Percentiles rank a stretch among this genome's conserved stretches.
phyloP scores from a whole-genome alignment of 2,113 vertebrate genomes.

The Corythoichthys intestinalis region DNA sequence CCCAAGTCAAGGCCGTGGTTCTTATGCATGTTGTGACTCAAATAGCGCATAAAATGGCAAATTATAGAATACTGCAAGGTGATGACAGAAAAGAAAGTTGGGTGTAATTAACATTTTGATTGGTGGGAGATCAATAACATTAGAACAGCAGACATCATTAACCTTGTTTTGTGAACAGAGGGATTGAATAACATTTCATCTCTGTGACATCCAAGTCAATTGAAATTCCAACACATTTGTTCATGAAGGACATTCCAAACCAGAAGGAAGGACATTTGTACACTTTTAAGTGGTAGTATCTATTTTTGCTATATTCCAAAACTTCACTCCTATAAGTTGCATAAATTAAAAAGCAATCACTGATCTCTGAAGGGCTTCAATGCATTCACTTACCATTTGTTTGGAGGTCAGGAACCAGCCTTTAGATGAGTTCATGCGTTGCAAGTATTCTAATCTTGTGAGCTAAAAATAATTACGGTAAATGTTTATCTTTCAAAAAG shows the following conservation, averaged over 20 bases:
- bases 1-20: neutral
- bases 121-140: neutral
- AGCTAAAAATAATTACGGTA: too few species aligned
- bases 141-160: neutral
- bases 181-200: neutral
- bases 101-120: constrained; percentile 1
- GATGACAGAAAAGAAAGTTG: neutral
- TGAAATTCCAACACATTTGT: neutral
- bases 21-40: neutral
- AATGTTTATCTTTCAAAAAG: too few species aligned
- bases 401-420: too few species aligned
- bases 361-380: too few species aligned
- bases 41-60: neutral
- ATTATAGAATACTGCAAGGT: neutral
- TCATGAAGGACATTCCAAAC: neutral
- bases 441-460: too few species aligned
- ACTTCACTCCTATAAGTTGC: too few species aligned
- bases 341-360: too few species aligned
- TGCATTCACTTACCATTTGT: too few species aligned
- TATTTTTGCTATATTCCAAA: too few species aligned
- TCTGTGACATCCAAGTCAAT: neutral
- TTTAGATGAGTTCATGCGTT: too few species aligned
- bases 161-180: constrained; percentile 1
- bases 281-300: too few species aligned
- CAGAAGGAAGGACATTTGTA: neutral